Evolutionary conservation across 2,888 invertebrate genomes (phyloP).

Genomic region (Hecatera dysodea): DNA sequence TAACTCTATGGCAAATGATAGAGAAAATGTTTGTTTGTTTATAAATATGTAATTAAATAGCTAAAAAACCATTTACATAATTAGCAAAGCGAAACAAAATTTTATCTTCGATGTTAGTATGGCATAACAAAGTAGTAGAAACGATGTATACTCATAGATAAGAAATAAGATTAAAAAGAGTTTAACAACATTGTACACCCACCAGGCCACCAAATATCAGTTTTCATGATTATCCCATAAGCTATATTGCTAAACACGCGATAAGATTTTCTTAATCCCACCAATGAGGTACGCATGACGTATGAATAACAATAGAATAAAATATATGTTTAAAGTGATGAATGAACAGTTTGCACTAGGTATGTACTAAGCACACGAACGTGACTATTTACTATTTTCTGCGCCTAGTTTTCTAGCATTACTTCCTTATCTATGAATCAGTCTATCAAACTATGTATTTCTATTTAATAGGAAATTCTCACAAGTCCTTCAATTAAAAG

Average conservation of each 20-base stretch:
- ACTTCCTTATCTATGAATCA: slow-evolving; percentile 56
- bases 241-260: slow-evolving; percentile 38
- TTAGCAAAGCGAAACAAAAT: slow-evolving; percentile 5
- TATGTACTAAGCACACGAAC: slow-evolving; percentile 38
- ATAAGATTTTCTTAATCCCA: slow-evolving; percentile 21
- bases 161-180: slow-evolving; percentile 26
- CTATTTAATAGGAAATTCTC: slow-evolving; percentile 46
- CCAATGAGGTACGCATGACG: slow-evolving; percentile 4
- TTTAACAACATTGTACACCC: slow-evolving; percentile 27
- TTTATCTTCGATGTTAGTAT: slow-evolving; percentile 7
- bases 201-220: background rate
- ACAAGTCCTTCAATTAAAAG: slow-evolving; percentile 29
- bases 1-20: slow-evolving; percentile 4
- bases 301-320: slow-evolving; percentile 2
- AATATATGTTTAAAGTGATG: background rate
- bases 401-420: slow-evolving; percentile 38
- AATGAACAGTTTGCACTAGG: slow-evolving; percentile 9
- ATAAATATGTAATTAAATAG: background rate
- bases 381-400: slow-evolving; percentile 58
- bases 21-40: slow-evolving; percentile 4
- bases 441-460: slow-evolving; percentile 46
- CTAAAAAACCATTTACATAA: slow-evolving; percentile 1
- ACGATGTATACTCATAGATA: slow-evolving; percentile 14
- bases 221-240: slow-evolving; percentile 30
- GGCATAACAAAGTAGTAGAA: slow-evolving; percentile 26